A percentile compares a stretch with the other conserved stretches of the same genome.
Conservation (phyloP, 2,113 vertebrate genomes). For the Muscicapa adusta region DNA sequence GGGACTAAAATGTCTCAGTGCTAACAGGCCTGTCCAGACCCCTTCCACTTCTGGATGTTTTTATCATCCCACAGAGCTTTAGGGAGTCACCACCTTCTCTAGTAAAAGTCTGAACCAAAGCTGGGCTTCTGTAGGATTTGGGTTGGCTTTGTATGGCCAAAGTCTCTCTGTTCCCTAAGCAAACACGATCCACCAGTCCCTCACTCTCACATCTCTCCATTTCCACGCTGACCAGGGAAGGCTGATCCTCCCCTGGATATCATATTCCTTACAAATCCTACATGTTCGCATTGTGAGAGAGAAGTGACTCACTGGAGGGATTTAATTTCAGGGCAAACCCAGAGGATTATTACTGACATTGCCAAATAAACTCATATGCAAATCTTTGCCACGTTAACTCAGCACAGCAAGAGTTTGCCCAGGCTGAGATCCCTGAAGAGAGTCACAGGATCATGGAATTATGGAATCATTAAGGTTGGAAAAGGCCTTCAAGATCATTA, state of each 20-base stretch:
- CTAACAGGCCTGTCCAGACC: not conserved
- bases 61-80: not conserved
- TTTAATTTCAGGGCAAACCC: not conserved
- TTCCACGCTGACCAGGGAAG: not conserved
- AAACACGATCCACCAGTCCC: not conserved
- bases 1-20: rapidly evolving
- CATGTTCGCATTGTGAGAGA: not conserved
- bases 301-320: not conserved
- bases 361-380: not conserved
- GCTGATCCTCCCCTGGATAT: not conserved
- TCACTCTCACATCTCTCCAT: not conserved
- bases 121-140: not conserved
- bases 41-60: not conserved
- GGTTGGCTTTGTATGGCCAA: not conserved
- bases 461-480: not conserved
- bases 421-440: not conserved
- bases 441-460: too few relatives aligned
- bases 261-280: not conserved
- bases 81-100: not conserved
- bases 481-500: not conserved
- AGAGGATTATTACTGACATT: not conserved
- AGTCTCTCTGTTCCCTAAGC: not conserved
- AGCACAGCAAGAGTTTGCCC: not conserved
- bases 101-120: not conserved
- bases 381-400: not conserved